Evolutionary conservation across 2,113 vertebrate genomes (phyloP).

Genomic region (Candoia aspera): DNA sequence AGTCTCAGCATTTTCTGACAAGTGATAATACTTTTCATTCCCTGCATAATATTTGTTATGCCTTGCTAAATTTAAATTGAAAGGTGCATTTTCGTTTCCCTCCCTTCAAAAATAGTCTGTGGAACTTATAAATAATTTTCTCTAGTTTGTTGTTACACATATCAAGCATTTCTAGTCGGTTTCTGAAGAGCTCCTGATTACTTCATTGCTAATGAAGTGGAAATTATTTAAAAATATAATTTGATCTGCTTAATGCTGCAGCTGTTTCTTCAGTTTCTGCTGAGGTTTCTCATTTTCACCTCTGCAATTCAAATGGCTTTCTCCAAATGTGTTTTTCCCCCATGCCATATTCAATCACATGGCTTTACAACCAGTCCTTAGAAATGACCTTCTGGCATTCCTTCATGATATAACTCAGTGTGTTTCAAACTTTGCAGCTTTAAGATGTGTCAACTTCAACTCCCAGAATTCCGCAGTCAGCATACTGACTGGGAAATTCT

Average conservation of each 20-base stretch:
- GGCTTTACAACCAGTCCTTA: not conserved
- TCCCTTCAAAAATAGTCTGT: not conserved
- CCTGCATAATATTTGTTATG: constrained; percentile 46
- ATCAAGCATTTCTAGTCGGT: not conserved
- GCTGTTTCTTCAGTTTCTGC: not conserved
- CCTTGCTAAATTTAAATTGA: constrained; percentile 42
- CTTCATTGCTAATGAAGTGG: not conserved
- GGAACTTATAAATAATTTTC: not conserved
- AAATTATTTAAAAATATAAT: constrained; percentile 2
- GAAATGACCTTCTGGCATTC: not conserved
- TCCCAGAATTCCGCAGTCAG: no score
- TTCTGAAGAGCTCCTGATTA: not conserved
- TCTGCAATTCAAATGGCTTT: not conserved
- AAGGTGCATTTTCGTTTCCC: constrained; percentile 39
- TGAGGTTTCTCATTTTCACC: not conserved
- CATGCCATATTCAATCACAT: not conserved
- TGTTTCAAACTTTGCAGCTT: not conserved
- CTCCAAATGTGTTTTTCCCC: not conserved
- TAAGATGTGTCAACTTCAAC: not conserved
- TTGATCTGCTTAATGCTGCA: constrained; percentile 8
- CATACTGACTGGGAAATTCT: not conserved
- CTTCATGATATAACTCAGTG: not conserved
- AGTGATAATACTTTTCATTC: constrained; percentile 32
- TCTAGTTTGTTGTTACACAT: constrained; percentile 11
- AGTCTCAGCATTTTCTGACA: not conserved